Base-by-base conservation (phyloP, 2,797 vertebrate genomes). In the Myiotriccus ornatus region DNA sequence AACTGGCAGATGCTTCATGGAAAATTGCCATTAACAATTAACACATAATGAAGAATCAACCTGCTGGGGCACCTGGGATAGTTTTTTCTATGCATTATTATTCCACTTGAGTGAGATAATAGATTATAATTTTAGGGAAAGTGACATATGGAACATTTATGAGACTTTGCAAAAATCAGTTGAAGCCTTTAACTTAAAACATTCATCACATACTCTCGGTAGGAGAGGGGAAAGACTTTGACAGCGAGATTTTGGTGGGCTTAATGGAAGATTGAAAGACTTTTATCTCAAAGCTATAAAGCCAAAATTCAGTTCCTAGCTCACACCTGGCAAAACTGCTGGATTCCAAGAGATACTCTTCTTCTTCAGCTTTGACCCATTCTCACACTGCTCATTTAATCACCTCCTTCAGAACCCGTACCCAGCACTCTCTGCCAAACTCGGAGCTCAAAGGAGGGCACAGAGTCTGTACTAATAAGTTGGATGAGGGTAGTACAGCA, bases 1-100 rank as follows among this genome's bases (percentile, higher is more conserved):
- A 93, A 95, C 88, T 95, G 94, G 95, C 95, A 96, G 91, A 91
- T 79, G 91, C 89, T 91, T 71, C 91, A 90, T 95, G 93, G 93
- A 97, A 97, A 96, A 87, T 37, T 94, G 79, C 86, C 94, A 97
- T 89, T 95, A 93, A 92, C 79, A 55, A 95, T 95, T 96, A 97
- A 96, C 78, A 94, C 94, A 93, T 96, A 96, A 96, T 95, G 82
- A 97, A 94, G 87, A 90, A 93, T 87, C 74, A 96, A 97, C 86
- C 86, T 95, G 91, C 84, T 95, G 88, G 92, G 87, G 63, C 88
- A 96, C 81, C 74, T 96, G 95, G 91, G 90, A 96, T 94, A 87
- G 56, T 78, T 94, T 93, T 94, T 90, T 74, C 79, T 74, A 88
- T 79, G 56, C 57, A 89, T 93, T 96, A 95, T 82, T 95, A 96